Evolutionary conservation across 1,140 invertebrate species (phyloP), one percentile per base, ranked within the genome.

Genomic region (Drosophila pandora): DNA sequence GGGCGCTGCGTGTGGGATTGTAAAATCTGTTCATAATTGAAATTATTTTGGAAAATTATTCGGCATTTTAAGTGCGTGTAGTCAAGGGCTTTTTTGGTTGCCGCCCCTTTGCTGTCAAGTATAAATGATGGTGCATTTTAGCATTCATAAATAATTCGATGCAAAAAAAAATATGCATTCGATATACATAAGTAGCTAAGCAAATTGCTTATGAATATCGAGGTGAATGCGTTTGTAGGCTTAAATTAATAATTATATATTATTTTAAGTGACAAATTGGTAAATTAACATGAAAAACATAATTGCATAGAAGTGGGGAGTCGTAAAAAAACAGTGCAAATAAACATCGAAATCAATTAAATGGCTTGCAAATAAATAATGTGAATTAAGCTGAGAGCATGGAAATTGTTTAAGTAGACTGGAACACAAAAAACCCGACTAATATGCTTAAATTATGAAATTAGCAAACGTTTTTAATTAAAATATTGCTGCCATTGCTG

Each of bases 381-480:
- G 30, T 62, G 58, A 45, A 60, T 69, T 54, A 61, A 72, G 55
- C 78, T 59, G 30, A 28, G 49, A 41, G 61, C 37, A 59, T 43
- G 64, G 41, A 54, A 43, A 50, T 45, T 73, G 55, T 62, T 72
- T 39, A 63, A 56, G 69, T 21, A 34, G 22, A 12, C 5, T 6
- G 7, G 21, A 4, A 6, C 25, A 5, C 12, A 32, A 50, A 34
- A 61, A 50, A 39, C 25, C 10, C 28, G 45, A 45, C 71, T 84
- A 76, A 76, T 79, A 72, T 71, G 80, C 76, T 76, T 84, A 64
- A 85, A 84, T 79, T 84, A 84, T 84, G 65, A 74, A 79, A 83
- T 84, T 76, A 84, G 76, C 61, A 76, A 83, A 84, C 61, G 65
- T 61, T 83, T 84, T 84, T 76, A 83, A 83, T 79, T 79, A 84